Base-by-base conservation (phyloP, 2,888 invertebrate genomes). In the Cordilura impudica region DNA sequence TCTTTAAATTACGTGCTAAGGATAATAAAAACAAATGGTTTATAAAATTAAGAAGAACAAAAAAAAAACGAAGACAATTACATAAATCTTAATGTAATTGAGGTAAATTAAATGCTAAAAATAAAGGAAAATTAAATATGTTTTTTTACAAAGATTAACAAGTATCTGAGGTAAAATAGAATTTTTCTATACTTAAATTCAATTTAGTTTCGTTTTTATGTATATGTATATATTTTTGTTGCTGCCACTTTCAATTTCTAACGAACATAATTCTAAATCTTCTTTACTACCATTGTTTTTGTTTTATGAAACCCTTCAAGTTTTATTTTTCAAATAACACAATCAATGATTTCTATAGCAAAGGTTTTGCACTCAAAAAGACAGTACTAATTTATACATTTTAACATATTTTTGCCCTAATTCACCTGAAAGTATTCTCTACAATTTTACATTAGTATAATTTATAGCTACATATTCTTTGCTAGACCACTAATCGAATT, bases 401-500 rank as follows among this genome's bases (percentile, higher is more conserved):
- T 45, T 12, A 43, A 10, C 23, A n/a, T 39, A 39, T 39, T 45
- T 63, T 54, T 7, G 21, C 19, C n/a, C 31, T 21, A 47, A 14
- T 39, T 35, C 51, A 65, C 60, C 39, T 74, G 51, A 43, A 45
- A 29, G 31, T 10, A 19, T 51, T 54, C 60, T 73, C 51, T 45
- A 21, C 45, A n/a, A n/a, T n/a, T 35, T 23, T 4, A 18, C 6
- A 23, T 31, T 16, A 18, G 4, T 47, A 35, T 71, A 18, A 29
- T 76, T 79, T 60, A 10, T 53, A 7, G n/a, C 58, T 75, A 69
- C 82, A 54, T 77, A 7, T 69, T 69, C 61, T 21, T 19, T 69
- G 19, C 39, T n/a, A 54, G 18, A 53, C 60, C 82, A 81, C 80
- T 87, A 87, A 88, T 88, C 87, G 88, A 88, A 87, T 87, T 87